Evolutionary conservation across 2,113 vertebrate genomes (phyloP).

Genomic region (Vombatus ursinus): DNA sequence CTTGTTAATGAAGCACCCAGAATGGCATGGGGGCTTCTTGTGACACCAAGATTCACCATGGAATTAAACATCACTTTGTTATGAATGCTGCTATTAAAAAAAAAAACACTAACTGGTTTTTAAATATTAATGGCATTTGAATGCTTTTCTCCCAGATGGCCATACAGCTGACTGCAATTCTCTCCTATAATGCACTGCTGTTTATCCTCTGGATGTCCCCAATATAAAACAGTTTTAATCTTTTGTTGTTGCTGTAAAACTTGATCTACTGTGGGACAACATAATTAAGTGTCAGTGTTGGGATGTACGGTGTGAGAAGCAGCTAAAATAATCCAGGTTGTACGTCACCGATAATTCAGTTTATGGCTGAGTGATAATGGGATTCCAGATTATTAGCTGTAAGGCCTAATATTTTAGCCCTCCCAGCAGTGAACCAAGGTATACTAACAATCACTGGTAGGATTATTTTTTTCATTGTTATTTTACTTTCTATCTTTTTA

Average conservation of each 20-base stretch:
- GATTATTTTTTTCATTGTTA: fast-evolving
- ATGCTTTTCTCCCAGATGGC: slow-evolving; percentile 78
- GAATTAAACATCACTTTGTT: slow-evolving; percentile 66
- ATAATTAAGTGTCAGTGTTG: slow-evolving; percentile 85
- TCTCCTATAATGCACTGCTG: slow-evolving; percentile 62
- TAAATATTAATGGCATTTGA: slow-evolving; percentile 80
- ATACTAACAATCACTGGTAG: background rate
- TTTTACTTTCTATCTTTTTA: slow-evolving; percentile 24
- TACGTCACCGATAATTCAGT: slow-evolving; percentile 80
- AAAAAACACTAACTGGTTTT: slow-evolving; percentile 64
- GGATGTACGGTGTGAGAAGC: slow-evolving; percentile 76
- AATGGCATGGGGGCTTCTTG: slow-evolving; percentile 48
- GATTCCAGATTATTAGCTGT: slow-evolving; percentile 80
- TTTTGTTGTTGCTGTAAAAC: slow-evolving; percentile 84
- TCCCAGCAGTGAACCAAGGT: slow-evolving; percentile 48
- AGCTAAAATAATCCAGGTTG: slow-evolving; percentile 76
- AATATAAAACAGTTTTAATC: slow-evolving; percentile 84
- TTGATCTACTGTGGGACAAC: slow-evolving; percentile 84
- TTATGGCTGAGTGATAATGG: slow-evolving; percentile 78
- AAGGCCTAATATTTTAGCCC: slow-evolving; percentile 71
- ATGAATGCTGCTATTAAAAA: slow-evolving; percentile 64
- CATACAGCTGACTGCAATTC: slow-evolving; percentile 72
- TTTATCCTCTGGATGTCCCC: slow-evolving; percentile 83
- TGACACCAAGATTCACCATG: slow-evolving; percentile 69
- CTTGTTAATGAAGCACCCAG: slow-evolving; percentile 58